phyloP scores from a whole-genome alignment of 2,113 vertebrate genomes.

The Corydoras maculifer region DNA sequence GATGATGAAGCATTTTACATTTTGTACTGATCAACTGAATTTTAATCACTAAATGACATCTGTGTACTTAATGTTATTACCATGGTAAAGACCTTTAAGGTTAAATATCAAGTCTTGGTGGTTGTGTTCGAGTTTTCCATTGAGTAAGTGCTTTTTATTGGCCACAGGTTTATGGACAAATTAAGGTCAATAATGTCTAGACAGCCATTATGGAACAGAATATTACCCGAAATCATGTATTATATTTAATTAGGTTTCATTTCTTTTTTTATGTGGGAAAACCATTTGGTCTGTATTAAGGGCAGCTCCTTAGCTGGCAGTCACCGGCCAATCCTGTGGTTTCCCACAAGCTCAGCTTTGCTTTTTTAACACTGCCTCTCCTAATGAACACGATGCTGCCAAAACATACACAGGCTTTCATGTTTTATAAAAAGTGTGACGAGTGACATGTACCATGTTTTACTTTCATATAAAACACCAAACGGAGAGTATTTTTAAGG shows the following conservation, averaged over 20 bases:
- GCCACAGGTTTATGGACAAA: conserved; percentile 41
- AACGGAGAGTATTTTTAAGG: not conserved
- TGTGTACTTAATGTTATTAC: not conserved
- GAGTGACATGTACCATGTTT: conserved; percentile 26
- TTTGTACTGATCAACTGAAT: too few relatives aligned
- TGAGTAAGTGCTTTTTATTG: not conserved
- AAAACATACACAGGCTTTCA: conserved; percentile 32
- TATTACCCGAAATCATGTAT: conserved; percentile 35
- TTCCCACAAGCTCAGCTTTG: conserved; percentile 46
- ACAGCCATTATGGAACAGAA: conserved; percentile 40
- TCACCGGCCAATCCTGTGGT: conserved; percentile 31
- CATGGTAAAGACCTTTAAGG: not conserved
- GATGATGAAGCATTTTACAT: too few relatives aligned
- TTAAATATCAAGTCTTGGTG: conserved; percentile 1
- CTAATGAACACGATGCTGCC: conserved; percentile 30
- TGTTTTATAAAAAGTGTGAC: not conserved
- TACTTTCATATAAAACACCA: not conserved
- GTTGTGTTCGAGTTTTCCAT: conserved; percentile 1
- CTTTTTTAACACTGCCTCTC: not conserved
- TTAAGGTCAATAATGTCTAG: conserved; percentile 48
- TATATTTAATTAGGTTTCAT: conserved; percentile 26
- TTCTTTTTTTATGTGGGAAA: conserved; percentile 42
- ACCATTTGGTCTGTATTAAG: conserved; percentile 44
- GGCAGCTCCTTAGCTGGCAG: conserved; percentile 10
- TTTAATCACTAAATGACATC: too few relatives aligned